Percentiles rank a stretch among this genome's conserved stretches.
These are phyloP conservation scores for Grammomys surdaster DNA, from an alignment of 2,113 vertebrate genomes.

Conservation along the genomic window DNA sequence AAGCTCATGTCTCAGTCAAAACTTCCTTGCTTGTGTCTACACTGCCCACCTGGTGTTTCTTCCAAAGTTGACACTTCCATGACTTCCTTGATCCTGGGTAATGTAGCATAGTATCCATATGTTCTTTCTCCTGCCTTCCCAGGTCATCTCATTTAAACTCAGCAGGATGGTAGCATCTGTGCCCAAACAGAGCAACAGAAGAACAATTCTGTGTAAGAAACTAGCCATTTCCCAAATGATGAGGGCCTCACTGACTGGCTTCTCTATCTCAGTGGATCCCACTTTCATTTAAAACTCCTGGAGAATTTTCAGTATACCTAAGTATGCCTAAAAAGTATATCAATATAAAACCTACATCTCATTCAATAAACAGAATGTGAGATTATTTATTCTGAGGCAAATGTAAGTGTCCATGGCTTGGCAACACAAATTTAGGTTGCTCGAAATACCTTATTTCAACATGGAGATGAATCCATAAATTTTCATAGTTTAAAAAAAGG, in stretches of 20 bases:
- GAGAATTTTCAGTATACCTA: neutral
- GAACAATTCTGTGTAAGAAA: neutral
- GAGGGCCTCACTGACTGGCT: neutral
- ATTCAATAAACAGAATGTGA: neutral
- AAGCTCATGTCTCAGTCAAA: neutral
- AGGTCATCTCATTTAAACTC: neutral
- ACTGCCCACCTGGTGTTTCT: neutral
- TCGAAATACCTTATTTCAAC: neutral
- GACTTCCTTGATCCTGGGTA: neutral
- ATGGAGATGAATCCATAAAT: neutral
- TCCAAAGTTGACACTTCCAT: neutral
- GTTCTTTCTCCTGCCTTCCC: neutral
- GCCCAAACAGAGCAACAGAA: neutral
- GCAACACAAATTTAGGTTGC: neutral
- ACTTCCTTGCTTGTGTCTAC: neutral
- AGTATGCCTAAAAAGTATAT: neutral
- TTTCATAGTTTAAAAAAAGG: neutral
- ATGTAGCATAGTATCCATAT: neutral
- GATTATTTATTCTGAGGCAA: neutral
- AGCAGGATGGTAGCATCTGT: neutral
- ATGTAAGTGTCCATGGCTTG: neutral
- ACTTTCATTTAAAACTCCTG: constrained; percentile 14
- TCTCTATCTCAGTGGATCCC: neutral
- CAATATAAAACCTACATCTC: neutral
- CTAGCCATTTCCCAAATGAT: neutral